Percentiles rank a stretch among this genome's conserved stretches.
Evolutionary conservation across 2,888 invertebrate genomes (phyloP).

Genomic region (Caenorhabditis plicata): DNA sequence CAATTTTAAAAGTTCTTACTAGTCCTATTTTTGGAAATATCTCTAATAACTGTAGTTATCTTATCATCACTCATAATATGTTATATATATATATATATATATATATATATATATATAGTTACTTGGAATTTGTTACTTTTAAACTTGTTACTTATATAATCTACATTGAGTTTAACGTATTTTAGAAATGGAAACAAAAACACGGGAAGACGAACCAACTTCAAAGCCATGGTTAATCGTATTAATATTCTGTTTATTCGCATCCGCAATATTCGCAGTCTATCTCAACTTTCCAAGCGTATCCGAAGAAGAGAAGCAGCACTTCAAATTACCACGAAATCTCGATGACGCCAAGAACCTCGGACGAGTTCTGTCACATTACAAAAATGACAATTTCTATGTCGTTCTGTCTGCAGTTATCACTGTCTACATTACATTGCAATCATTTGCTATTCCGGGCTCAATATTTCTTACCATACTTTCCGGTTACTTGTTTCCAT

Average conservation of each 20-base stretch:
- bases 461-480: conserved; percentile 95
- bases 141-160: too few species aligned
- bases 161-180: not conserved
- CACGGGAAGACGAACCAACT: not conserved
- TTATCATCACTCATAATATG: too few species aligned
- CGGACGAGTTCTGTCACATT: conserved; percentile 82
- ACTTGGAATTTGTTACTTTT: too few species aligned
- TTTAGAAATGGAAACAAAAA: conserved; percentile 1
- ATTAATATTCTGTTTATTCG: conserved; percentile 29
- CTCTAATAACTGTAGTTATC: too few species aligned
- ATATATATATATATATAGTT: too few species aligned
- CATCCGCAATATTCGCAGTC: conserved; percentile 33
- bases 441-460: conserved; percentile 99
- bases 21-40: too few species aligned
- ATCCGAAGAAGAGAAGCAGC: conserved; percentile 78
- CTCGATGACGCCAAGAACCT: conserved; percentile 93
- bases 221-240: conserved; percentile 15
- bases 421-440: conserved; percentile 89
- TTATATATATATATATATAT: too few species aligned
- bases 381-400: conserved; percentile 86
- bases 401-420: conserved; percentile 80
- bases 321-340: conserved; percentile 86
- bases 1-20: too few species aligned
- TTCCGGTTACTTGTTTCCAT: conserved; percentile 93
- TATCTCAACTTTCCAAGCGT: conserved; percentile 52